Percentiles rank a stretch among this genome's conserved stretches.
Conservation (phyloP, 2,797 vertebrate species). For the Myotis pilosus region DNA sequence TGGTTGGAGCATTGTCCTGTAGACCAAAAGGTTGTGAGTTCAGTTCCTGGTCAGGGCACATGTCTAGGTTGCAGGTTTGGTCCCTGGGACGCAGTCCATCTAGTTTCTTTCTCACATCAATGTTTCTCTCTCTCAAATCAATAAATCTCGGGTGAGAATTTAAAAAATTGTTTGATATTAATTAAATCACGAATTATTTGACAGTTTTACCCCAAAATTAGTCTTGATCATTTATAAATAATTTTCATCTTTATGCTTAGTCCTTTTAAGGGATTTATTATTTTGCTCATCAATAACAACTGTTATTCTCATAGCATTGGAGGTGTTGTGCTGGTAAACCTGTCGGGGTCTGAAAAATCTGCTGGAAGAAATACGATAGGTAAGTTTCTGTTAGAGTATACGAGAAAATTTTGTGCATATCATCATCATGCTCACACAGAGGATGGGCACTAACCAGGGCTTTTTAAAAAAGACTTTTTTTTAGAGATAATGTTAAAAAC, state of each 20-base stretch:
- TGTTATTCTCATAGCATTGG: constrained; percentile 89
- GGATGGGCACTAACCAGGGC: not conserved
- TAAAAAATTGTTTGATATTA: not conserved
- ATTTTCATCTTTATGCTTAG: constrained; percentile 35
- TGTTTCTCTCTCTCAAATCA: not conserved
- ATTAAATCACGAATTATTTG: constrained; percentile 5
- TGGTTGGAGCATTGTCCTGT: not conserved
- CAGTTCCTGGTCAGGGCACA: not conserved
- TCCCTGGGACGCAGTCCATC: not conserved
- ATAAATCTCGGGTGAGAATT: not conserved
- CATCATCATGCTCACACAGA: not conserved
- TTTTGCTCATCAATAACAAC: constrained; percentile 43
- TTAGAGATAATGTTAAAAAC: constrained; percentile 29
- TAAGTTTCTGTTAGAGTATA: constrained; percentile 77
- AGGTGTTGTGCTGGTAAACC: constrained; percentile 93
- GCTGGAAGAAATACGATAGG: constrained; percentile 90
- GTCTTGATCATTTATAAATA: constrained; percentile 22
- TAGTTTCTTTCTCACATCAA: not conserved
- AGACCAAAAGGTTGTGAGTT: not conserved
- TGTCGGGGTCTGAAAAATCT: constrained; percentile 92
- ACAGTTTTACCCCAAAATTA: constrained; percentile 18
- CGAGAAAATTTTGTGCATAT: not conserved
- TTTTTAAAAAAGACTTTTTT: not conserved
- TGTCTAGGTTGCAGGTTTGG: not conserved
- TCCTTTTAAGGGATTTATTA: constrained; percentile 27